phyloP scores from a whole-genome alignment of 2,113 vertebrate species.

The Dermatemys mawii region DNA sequence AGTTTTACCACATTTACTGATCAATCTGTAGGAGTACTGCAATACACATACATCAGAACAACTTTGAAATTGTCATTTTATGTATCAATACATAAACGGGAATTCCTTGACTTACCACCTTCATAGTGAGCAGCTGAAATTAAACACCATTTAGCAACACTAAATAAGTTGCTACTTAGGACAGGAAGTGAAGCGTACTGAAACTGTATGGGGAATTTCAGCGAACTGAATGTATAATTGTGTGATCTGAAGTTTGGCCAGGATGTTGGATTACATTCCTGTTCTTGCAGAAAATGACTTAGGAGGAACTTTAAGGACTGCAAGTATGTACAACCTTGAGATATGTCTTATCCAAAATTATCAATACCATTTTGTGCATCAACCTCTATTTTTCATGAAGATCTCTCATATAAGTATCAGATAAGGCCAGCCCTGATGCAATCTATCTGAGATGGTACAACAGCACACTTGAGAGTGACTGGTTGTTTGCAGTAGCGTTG shows the following conservation, averaged over 20 bases:
- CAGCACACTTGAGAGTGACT: neutral
- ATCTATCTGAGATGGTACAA: fast-evolving
- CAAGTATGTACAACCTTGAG: neutral
- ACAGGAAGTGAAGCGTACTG: neutral
- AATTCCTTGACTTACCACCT: neutral
- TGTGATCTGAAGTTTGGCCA: neutral
- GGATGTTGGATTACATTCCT: neutral
- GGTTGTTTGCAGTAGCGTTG: neutral
- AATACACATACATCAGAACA: neutral
- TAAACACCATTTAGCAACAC: neutral
- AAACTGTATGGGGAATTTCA: neutral
- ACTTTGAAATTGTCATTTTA: neutral
- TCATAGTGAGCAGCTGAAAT: neutral
- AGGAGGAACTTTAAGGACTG: neutral
- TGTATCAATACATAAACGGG: neutral
- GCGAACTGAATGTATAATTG: neutral
- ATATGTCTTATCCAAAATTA: neutral
- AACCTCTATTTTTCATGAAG: neutral
- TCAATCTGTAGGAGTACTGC: neutral
- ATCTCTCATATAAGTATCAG: neutral
- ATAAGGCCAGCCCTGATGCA: constrained; percentile 9
- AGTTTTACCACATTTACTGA: neutral
- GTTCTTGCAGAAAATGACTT: neutral
- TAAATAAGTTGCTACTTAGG: constrained; percentile 17
- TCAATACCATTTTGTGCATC: neutral